phyloP scores from a whole-genome alignment of 2,113 vertebrate species.

The Heliornis fulica region DNA sequence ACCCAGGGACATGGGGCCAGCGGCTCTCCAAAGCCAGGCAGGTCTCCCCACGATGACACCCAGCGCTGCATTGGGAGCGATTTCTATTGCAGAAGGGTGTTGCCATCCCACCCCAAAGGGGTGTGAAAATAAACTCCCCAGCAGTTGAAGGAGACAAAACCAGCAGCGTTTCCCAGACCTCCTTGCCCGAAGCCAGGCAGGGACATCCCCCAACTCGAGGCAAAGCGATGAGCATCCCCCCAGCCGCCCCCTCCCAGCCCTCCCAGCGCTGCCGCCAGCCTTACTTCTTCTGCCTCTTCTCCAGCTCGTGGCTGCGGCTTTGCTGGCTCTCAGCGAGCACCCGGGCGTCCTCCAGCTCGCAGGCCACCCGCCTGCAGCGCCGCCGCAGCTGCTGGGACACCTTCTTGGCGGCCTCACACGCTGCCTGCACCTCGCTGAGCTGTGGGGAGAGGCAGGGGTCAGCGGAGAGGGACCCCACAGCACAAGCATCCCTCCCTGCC shows the following conservation, averaged over 20 bases:
- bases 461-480: too few species aligned
- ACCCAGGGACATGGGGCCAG: too few species aligned
- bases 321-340: conserved; percentile 87
- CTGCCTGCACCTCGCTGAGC: conserved; percentile 78
- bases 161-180: background rate
- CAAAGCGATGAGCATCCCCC: background rate
- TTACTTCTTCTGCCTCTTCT: conserved; percentile 92
- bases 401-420: conserved; percentile 79
- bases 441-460: conserved; percentile 14
- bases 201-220: too few species aligned
- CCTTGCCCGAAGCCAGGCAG: background rate
- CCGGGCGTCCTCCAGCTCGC: conserved; percentile 87
- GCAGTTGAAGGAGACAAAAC: accelerated
- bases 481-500: background rate
- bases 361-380: conserved; percentile 79
- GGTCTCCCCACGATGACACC: too few species aligned
- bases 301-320: conserved; percentile 86
- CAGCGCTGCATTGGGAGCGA: too few species aligned
- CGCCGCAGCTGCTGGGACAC: conserved; percentile 76
- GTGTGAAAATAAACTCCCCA: background rate
- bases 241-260: too few species aligned
- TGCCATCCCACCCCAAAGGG: accelerated
- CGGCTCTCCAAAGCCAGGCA: too few species aligned
- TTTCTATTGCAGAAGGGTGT: too few species aligned
- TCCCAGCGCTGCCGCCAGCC: too few species aligned